A percentile compares a stretch with the other conserved stretches of the same genome.
Conservation (phyloP, 2,888 invertebrate genomes). For the Calameuta idolon region DNA sequence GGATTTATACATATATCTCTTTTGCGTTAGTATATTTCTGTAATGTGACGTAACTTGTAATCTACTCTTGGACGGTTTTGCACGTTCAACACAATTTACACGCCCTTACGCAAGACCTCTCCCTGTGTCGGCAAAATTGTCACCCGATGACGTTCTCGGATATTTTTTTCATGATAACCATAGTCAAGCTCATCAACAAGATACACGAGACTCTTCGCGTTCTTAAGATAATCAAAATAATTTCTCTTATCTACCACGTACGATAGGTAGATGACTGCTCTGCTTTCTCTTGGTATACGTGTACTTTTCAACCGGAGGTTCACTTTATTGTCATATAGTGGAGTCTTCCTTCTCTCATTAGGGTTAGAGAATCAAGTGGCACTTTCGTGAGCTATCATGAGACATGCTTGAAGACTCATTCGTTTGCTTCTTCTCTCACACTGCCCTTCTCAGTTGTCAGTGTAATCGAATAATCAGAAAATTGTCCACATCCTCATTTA, state of each 20-base stretch:
- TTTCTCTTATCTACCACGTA: not conserved
- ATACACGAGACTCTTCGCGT: not conserved
- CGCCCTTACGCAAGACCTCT: not conserved
- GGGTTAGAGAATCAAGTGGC: not conserved
- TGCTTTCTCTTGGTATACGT: not conserved
- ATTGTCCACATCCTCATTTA: slow-evolving; percentile 50
- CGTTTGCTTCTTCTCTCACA: not conserved
- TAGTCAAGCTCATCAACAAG: not conserved
- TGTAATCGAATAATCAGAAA: slow-evolving; percentile 40
- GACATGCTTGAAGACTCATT: not conserved
- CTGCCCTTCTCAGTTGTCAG: slow-evolving; percentile 26
- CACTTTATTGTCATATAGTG: not conserved
- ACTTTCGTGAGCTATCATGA: not conserved
- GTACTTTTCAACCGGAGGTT: not conserved
- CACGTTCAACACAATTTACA: not conserved
- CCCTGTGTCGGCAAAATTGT: not conserved
- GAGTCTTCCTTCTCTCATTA: not conserved
- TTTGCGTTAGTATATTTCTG: not conserved
- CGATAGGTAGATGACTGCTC: not conserved
- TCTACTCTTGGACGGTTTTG: not conserved
- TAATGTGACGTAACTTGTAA: not conserved
- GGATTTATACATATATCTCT: not conserved
- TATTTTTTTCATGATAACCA: not conserved
- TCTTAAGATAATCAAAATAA: not conserved
- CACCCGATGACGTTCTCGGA: not conserved